Conservation (phyloP, 2,888 invertebrate species). For the Octonoba sinensis region DNA sequence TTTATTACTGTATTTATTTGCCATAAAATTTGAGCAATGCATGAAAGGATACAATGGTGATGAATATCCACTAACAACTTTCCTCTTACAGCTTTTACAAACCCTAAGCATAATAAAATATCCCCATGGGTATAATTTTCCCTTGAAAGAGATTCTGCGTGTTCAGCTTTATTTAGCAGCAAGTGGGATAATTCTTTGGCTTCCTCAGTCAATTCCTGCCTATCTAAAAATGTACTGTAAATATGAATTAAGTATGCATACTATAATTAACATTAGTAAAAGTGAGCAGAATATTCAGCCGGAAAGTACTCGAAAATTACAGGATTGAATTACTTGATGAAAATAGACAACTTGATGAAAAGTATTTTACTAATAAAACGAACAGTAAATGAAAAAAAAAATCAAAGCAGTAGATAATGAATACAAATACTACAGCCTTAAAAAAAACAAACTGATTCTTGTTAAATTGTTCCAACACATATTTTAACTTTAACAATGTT, state of each 20-base stretch:
- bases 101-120: constrained; percentile 34
- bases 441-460: too few relatives aligned
- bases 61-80: constrained; percentile 37
- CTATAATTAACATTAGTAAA: too few relatives aligned
- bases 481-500: too few relatives aligned
- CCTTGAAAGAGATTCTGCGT: constrained; percentile 1
- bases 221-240: neutral
- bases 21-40: neutral
- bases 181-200: neutral
- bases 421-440: too few relatives aligned
- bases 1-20: neutral
- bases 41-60: constrained; percentile 50
- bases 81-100: constrained; percentile 32
- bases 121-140: constrained; percentile 34
- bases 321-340: too few relatives aligned
- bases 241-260: neutral
- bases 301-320: too few relatives aligned
- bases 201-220: neutral
- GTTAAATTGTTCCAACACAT: too few relatives aligned
- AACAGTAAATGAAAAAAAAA: neutral
- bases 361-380: too few relatives aligned
- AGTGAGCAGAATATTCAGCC: neutral
- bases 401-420: too few relatives aligned
- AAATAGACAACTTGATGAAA: too few relatives aligned
- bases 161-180: constrained; percentile 23